Conservation (phyloP, 2,888 invertebrate species). For the Brenthis hecate region DNA sequence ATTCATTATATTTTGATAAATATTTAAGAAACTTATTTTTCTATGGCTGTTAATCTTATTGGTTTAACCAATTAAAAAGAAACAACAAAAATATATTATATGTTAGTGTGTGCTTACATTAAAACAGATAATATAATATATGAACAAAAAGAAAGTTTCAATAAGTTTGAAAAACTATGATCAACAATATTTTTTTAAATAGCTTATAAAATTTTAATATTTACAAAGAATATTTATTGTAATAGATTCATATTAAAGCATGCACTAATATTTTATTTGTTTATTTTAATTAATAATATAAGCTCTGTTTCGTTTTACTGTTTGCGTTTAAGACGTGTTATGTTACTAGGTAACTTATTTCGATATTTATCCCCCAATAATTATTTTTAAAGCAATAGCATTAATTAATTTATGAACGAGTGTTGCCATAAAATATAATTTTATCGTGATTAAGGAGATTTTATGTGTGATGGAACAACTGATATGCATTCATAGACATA, state of each 20-base stretch:
- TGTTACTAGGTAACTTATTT: no score
- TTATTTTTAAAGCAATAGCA: no score
- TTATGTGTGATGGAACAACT: conserved; percentile 1
- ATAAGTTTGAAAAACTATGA: not conserved
- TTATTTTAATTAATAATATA: not conserved
- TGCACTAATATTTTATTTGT: not conserved
- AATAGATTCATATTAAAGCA: no score
- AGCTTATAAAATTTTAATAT: no score
- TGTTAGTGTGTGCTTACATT: not conserved
- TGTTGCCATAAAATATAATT: conserved; percentile 8
- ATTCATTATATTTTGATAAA: conserved; percentile 26
- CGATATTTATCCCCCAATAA: no score
- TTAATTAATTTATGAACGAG: not conserved
- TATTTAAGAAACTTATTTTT: conserved; percentile 29
- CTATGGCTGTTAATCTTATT: conserved; percentile 36
- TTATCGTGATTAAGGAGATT: not conserved
- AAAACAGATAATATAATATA: not conserved
- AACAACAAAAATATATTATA: not conserved
- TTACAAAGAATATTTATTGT: no score
- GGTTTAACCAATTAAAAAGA: conserved; percentile 19
- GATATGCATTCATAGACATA: conserved; percentile 6
- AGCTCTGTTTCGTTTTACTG: no score
- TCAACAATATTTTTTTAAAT: no score
- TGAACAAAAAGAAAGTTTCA: not conserved
- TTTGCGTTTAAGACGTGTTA: no score